Evolutionary conservation across 1,140 invertebrate genomes (phyloP), one percentile per base, ranked within the genome.

Genomic region (Cyclargus thomasi): DNA sequence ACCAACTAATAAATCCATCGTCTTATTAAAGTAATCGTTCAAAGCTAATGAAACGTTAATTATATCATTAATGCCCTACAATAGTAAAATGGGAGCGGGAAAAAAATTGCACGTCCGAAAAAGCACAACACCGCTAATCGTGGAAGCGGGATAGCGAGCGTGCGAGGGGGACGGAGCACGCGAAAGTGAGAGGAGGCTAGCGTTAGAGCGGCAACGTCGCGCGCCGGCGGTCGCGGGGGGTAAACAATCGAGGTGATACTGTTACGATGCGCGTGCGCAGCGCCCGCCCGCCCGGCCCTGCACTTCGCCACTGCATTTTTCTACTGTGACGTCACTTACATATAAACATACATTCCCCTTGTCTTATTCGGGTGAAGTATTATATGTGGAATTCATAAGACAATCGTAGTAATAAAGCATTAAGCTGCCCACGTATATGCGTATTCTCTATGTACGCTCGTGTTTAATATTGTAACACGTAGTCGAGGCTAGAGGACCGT

Each of bases 181-280:
- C 83, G 85, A 88, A 88, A 88, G 87, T 90, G 87, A 90, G 87
- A 90, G 85, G 87, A 86, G 77, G 81, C 81, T 75, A 86, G 72
- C 70, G 73, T 77, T 47, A 71, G 74, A 71, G 77, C 78, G 87
- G 87, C 87, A 90, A 87, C 87, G 70, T 63, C 79, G 82, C 85
- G 69, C 55, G 17, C 75, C 84, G 82, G 83, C 84, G 83, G 76
- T 75, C 70, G 75, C 75, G 76, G 75, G 82, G 84, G 84, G 81
- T 88, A 87, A 86, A 89, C 86, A 89, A 86, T 86, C 79, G 80
- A 69, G 71, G 74, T 77, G 76, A 79, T 77, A 77, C 77, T 74
- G 64, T 65, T 59, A 68, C 65, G 76, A 67, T 82, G 86, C 84
- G 84, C 82, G 82, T 81, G 84, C 83, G 77, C 73, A 72, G 70